Evolutionary conservation across 2,797 vertebrate species (phyloP).

Genomic region (Sebastes taczanowskii): DNA sequence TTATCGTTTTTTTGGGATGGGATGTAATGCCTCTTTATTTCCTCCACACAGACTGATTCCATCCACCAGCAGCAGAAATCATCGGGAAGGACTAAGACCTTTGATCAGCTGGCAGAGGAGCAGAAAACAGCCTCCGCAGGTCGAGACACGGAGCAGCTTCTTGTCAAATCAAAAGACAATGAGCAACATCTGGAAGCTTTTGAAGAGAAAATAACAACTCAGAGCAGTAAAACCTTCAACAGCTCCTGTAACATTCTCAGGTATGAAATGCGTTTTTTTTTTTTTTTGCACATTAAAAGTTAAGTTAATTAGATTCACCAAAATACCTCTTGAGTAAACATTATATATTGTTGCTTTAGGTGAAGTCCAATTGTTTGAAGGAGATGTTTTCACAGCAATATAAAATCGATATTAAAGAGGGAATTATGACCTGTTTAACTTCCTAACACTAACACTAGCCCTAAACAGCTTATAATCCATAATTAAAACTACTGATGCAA

Average conservation of each 20-base stretch:
- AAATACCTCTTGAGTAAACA: background rate
- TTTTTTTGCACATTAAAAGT: background rate
- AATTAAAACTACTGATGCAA: too few species aligned
- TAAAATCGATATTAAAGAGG: too few species aligned
- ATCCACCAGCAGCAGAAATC: conserved; percentile 86
- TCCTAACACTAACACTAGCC: too few species aligned
- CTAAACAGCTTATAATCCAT: too few species aligned
- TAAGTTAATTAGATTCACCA: background rate
- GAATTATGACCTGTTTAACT: too few species aligned
- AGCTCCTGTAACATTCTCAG: conserved; percentile 77
- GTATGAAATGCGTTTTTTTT: conserved; percentile 56
- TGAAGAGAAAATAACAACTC: conserved; percentile 45
- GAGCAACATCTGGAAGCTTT: conserved; percentile 48
- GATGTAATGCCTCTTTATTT: background rate
- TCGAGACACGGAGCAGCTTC: conserved; percentile 72
- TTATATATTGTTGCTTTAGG: background rate
- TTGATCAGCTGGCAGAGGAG: conserved; percentile 82
- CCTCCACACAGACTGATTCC: conserved; percentile 81
- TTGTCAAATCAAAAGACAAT: conserved; percentile 38
- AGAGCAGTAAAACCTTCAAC: conserved; percentile 62
- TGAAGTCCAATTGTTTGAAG: background rate
- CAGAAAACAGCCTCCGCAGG: conserved; percentile 76
- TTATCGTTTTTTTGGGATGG: background rate
- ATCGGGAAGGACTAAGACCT: conserved; percentile 79
- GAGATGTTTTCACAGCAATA: too few species aligned